Evolutionary conservation across 2,797 vertebrate species (phyloP).

Genomic region (Melanotaenia trifasciata): DNA sequence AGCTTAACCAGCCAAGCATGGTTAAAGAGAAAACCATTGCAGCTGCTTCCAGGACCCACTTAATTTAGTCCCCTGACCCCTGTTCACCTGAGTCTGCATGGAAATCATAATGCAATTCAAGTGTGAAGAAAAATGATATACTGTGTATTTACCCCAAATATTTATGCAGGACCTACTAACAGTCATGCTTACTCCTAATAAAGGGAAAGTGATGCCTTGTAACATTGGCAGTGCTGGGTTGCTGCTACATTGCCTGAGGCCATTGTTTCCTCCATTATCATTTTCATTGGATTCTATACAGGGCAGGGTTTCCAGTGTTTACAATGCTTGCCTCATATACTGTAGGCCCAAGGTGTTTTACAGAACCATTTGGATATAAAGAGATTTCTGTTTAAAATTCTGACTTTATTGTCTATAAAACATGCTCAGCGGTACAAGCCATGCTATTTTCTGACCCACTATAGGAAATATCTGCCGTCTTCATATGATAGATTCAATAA

Average conservation of each 20-base stretch:
- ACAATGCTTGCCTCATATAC: slow-evolving; percentile 71
- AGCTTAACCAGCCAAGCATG: slow-evolving; percentile 99
- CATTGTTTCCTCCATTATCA: slow-evolving; percentile 83
- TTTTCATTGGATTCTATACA: slow-evolving; percentile 84
- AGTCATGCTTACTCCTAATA: slow-evolving; percentile 88
- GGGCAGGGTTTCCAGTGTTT: slow-evolving; percentile 73
- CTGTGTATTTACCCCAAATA: slow-evolving; percentile 96
- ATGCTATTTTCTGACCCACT: slow-evolving; percentile 21
- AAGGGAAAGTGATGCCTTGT: slow-evolving; percentile 85
- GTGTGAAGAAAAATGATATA: slow-evolving; percentile 99
- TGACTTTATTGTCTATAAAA: slow-evolving; percentile 72
- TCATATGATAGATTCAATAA: slow-evolving; percentile 9
- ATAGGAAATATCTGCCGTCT: slow-evolving; percentile 36
- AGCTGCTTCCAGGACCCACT: slow-evolving; percentile 96
- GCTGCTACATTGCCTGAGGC: slow-evolving; percentile 77
- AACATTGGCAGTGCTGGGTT: slow-evolving; percentile 73
- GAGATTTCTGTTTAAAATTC: slow-evolving; percentile 58
- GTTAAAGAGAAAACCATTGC: slow-evolving; percentile 95
- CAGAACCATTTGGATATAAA: slow-evolving; percentile 57
- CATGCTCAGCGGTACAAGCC: slow-evolving; percentile 35
- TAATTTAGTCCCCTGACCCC: slow-evolving; percentile 99
- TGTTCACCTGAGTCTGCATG: slow-evolving; percentile 96
- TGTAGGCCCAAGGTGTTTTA: slow-evolving; percentile 70
- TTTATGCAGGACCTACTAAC: slow-evolving; percentile 94
- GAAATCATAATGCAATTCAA: slow-evolving; percentile 98